These are phyloP conservation scores for Aradophagus sp. DNA, from an alignment of 1,140 invertebrate genomes.

Conservation along the genomic window DNA sequence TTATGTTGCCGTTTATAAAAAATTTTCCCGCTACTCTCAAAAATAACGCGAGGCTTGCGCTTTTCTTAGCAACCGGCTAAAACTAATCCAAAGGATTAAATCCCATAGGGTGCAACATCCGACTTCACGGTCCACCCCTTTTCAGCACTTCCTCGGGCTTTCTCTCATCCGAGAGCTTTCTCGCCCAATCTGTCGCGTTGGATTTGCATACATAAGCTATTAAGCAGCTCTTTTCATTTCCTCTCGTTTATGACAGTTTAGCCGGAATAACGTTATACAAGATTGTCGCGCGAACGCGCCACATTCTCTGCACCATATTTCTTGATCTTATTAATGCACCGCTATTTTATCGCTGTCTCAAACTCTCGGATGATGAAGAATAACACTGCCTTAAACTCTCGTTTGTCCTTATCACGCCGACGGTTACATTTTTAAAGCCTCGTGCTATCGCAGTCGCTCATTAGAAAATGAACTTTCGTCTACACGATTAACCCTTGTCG, in stretches of 20 bases:
- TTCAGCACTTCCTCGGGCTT: slow-evolving; percentile 67
- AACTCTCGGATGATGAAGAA: slow-evolving; percentile 24
- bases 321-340: slow-evolving; percentile 70
- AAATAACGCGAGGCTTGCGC: no score
- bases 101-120: slow-evolving; percentile 54
- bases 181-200: slow-evolving; percentile 71
- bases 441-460: no score
- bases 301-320: slow-evolving; percentile 64
- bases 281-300: slow-evolving; percentile 69
- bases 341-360: slow-evolving; percentile 56
- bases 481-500: no score
- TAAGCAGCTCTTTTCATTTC: slow-evolving; percentile 77
- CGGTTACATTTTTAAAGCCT: slow-evolving; percentile 11
- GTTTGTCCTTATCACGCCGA: slow-evolving; percentile 32
- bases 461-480: slow-evolving; percentile 3
- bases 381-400: slow-evolving; percentile 28
- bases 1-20: no score
- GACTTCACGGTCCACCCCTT: slow-evolving; percentile 66
- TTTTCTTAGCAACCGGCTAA: slow-evolving; percentile 38
- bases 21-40: no score
- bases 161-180: slow-evolving; percentile 65
- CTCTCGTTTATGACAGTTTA: slow-evolving; percentile 76
- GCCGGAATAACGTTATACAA: slow-evolving; percentile 74
- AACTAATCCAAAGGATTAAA: slow-evolving; percentile 60
- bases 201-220: slow-evolving; percentile 76